Conservation (phyloP, 2,113 vertebrate genomes). For the Notarius lentiginosus region DNA sequence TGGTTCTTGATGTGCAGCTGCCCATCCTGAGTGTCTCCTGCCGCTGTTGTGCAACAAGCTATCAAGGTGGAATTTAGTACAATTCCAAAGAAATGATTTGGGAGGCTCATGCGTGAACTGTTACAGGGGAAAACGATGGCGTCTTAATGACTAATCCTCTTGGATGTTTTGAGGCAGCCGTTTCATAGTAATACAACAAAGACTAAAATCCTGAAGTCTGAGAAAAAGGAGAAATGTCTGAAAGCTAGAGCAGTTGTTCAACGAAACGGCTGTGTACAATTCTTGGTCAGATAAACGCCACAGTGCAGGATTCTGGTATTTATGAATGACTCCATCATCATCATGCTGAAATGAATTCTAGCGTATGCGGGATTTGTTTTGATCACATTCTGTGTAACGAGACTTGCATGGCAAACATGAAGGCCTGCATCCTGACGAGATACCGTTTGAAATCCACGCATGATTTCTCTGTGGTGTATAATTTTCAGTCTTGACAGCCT, state of each 20-base stretch:
- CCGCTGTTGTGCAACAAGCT: background rate
- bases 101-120: background rate
- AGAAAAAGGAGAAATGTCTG: background rate
- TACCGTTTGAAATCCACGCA: background rate
- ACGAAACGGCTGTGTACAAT: background rate
- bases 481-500: constrained; percentile 7
- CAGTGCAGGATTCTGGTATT: background rate
- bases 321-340: background rate
- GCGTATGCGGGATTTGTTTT: background rate
- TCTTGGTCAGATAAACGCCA: background rate
- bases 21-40: no score
- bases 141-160: background rate
- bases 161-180: background rate
- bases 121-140: background rate
- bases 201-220: background rate
- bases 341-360: background rate
- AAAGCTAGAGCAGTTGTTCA: background rate
- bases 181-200: background rate
- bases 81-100: background rate
- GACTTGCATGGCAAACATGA: background rate
- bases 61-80: background rate
- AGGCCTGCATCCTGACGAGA: background rate
- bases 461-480: background rate
- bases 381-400: background rate
- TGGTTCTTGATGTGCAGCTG: no score